Evolutionary conservation across 2,888 invertebrate genomes (phyloP).

Genomic region (Nephrotoma guestfalica): DNA sequence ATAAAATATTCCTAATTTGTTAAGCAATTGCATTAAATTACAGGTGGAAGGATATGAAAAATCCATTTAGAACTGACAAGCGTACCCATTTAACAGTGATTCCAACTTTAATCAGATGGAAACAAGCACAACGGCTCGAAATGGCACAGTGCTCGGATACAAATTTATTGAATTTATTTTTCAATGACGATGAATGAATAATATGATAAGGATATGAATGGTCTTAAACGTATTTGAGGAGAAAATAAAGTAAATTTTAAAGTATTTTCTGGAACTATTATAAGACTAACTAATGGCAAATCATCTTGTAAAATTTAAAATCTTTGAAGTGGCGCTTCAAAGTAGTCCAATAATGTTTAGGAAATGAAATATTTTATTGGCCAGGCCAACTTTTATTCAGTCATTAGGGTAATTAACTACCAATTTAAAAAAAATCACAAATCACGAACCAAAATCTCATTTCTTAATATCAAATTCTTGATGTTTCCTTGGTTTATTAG

Average conservation of each 20-base stretch:
- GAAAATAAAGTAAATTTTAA: background rate
- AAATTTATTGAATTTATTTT: background rate
- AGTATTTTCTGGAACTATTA: too few species aligned
- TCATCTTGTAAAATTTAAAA: too few species aligned
- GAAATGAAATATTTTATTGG: background rate
- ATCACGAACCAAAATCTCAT: background rate
- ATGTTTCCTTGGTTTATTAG: background rate
- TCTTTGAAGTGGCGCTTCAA: too few species aligned
- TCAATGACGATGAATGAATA: background rate
- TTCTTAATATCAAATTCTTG: background rate
- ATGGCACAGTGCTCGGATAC: background rate
- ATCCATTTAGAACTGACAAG: slow-evolving; percentile 1
- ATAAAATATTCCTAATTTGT: background rate
- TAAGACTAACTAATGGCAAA: too few species aligned
- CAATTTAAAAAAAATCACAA: background rate
- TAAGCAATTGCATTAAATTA: background rate
- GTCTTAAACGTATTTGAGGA: background rate
- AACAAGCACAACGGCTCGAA: background rate
- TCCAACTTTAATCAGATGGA: background rate
- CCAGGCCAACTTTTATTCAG: background rate
- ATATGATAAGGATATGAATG: background rate
- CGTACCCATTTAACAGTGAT: background rate
- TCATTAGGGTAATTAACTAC: background rate
- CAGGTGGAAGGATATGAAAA: background rate
- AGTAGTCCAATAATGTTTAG: background rate